Evolutionary conservation across 2,888 invertebrate genomes (phyloP).

Genomic region (Pecten maximus): DNA sequence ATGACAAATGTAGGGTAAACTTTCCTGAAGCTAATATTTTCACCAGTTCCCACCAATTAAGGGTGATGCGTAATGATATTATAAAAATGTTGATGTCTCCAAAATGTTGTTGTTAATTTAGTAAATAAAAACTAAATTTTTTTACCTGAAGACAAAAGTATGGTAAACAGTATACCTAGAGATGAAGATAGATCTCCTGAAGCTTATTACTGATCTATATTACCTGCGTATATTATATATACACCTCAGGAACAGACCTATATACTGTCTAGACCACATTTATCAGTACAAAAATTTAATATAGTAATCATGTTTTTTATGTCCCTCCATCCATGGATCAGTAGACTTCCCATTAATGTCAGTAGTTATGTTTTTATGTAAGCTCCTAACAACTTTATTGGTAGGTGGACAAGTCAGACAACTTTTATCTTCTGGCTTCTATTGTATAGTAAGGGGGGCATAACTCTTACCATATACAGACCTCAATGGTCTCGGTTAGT

Average conservation of each 20-base stretch:
- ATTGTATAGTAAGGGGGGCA: background rate
- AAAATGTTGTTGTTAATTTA: background rate
- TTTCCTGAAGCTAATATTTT: too few species aligned
- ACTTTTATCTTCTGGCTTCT: background rate
- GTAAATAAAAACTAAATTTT: background rate
- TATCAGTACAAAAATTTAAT: conserved; percentile 24
- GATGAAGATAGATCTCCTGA: background rate
- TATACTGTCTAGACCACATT: background rate
- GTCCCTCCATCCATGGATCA: conserved; percentile 24
- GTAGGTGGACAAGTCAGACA: background rate
- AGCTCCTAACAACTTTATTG: conserved; percentile 15
- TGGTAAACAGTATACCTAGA: background rate
- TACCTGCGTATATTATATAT: background rate
- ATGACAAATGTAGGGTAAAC: too few species aligned
- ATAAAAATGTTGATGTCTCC: too few species aligned
- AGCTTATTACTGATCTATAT: background rate
- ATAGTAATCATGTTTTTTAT: conserved; percentile 13
- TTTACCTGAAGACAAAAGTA: background rate
- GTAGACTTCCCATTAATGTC: background rate
- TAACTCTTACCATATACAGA: background rate
- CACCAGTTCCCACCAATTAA: too few species aligned
- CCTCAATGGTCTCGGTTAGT: background rate
- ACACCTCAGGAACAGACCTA: background rate
- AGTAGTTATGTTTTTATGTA: conserved; percentile 9
- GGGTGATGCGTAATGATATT: too few species aligned